Conservation (phyloP, 1,140 invertebrate species). For the Samia ricini region DNA sequence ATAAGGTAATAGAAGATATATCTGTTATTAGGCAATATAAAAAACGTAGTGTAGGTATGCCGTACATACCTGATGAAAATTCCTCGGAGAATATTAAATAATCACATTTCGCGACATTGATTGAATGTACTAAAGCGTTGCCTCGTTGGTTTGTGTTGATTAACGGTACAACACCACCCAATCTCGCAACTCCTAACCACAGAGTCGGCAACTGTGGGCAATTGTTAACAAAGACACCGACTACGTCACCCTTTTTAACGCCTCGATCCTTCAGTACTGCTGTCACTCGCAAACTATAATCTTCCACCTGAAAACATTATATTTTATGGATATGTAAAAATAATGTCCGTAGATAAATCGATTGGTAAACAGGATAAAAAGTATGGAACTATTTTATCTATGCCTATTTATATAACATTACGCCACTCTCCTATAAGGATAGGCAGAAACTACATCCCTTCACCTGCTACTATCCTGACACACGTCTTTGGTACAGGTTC, state of each 20-base stretch:
- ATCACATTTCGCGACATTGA: conserved; percentile 88
- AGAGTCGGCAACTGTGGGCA: conserved; percentile 90
- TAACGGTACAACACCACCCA: conserved; percentile 91
- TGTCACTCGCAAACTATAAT: conserved; percentile 91
- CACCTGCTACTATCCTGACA: too few relatives aligned
- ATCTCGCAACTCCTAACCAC: conserved; percentile 93
- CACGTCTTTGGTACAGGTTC: too few relatives aligned
- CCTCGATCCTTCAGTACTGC: conserved; percentile 89
- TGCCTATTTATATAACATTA: too few relatives aligned
- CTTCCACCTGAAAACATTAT: conserved; percentile 85
- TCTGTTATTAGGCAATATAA: too few relatives aligned
- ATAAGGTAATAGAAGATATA: too few relatives aligned
- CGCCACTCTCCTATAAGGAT: too few relatives aligned
- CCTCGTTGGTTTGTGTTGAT: conserved; percentile 95
- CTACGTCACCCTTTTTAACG: conserved; percentile 89
- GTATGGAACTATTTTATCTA: too few relatives aligned
- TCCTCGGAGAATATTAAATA: conserved; percentile 90
- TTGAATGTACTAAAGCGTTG: conserved; percentile 89
- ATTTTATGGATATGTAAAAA: too few relatives aligned
- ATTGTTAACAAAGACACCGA: conserved; percentile 93
- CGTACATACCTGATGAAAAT: conserved; percentile 80
- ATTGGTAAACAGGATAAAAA: too few relatives aligned
- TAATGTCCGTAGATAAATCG: too few relatives aligned
- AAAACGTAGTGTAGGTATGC: background rate
- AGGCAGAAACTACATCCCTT: too few relatives aligned